These are phyloP conservation scores for Moxostoma hubbsi DNA, from an alignment of 2,797 vertebrate genomes.

Conservation along the genomic window DNA sequence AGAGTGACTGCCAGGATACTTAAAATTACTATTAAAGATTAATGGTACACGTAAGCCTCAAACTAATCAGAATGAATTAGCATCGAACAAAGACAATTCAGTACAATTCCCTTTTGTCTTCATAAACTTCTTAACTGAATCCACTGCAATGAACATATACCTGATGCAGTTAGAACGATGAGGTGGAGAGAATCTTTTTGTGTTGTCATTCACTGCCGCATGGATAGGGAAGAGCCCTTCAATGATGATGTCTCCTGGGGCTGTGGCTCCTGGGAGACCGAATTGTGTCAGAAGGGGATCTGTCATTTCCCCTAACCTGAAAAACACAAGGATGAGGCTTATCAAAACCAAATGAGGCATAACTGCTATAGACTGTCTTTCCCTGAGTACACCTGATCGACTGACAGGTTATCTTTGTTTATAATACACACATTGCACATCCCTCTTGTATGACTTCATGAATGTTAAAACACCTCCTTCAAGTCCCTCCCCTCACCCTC, in stretches of 20 bases:
- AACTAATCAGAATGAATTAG: background rate
- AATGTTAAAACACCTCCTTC: conserved; percentile 21
- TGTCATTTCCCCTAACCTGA: background rate
- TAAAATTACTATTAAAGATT: background rate
- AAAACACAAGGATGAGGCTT: conserved; percentile 20
- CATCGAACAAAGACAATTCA: background rate
- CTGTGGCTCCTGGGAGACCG: conserved; percentile 59
- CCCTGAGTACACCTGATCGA: background rate
- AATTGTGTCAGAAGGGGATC: background rate
- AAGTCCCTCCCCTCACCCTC: conserved; percentile 6
- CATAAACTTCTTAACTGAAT: background rate
- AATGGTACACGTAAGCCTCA: too few species aligned
- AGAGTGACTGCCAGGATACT: background rate
- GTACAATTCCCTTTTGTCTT: background rate
- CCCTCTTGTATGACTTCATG: background rate
- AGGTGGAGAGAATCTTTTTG: conserved; percentile 67
- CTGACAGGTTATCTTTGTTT: conserved; percentile 29
- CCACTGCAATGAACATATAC: conserved; percentile 71
- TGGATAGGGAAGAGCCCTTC: conserved; percentile 86
- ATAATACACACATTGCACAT: conserved; percentile 5
- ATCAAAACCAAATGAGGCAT: conserved; percentile 14
- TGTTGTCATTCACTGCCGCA: conserved; percentile 63
- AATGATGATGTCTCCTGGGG: conserved; percentile 82
- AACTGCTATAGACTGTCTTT: background rate
- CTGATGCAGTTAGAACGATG: conserved; percentile 73